Evolutionary conservation across 2,888 invertebrate species (phyloP), one percentile per base, ranked within the genome.

Genomic region (Protonemura montana): DNA sequence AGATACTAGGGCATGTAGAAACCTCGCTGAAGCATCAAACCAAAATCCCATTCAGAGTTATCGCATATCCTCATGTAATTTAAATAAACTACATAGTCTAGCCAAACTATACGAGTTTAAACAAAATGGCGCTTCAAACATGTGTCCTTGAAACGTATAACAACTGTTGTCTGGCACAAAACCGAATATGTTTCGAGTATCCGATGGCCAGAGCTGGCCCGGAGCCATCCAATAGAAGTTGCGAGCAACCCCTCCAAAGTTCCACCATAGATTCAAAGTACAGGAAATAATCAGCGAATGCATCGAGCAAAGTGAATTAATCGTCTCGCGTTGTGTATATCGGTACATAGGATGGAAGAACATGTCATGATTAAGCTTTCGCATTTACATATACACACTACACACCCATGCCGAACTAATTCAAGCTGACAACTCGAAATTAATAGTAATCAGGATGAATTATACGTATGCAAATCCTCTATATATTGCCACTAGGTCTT

Each of bases 281-380:
- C 81, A 81, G 84, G 84, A 84, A 84, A 84, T 84, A 84, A 84
- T 84, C 84, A 84, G 27, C 13, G 84, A 76, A 42, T 76, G 59
- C 76, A 59, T 28, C 5, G 84, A 10, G 84, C 76, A 84, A 84
- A 84, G 84, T 84, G 84, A 84, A 84, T 84, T 84, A 84, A 84
- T 84, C 42, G 84, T 84, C 84, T 2, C 27, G 59, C 26, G 28
- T 76, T 3, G 3, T 59, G 21, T 59, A 59, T 59, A 59, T 59
- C 59, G 59, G 59, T 59, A 59, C 26, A 28, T 27, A 59, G 76
- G 84, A 84, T 25, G 29, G 84, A 84, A n/a, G 82, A 83, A 83
- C 59, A 84, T 84, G 84, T 76, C 84, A 84, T 84, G 84, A 84
- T 84, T 84, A 84, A 84, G 84, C 84, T 84, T 28, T 26, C 76